Percentiles rank a stretch among this genome's conserved stretches.
Evolutionary conservation across 2,113 vertebrate genomes (phyloP).

Genomic region (Chascanopsetta lugubris): DNA sequence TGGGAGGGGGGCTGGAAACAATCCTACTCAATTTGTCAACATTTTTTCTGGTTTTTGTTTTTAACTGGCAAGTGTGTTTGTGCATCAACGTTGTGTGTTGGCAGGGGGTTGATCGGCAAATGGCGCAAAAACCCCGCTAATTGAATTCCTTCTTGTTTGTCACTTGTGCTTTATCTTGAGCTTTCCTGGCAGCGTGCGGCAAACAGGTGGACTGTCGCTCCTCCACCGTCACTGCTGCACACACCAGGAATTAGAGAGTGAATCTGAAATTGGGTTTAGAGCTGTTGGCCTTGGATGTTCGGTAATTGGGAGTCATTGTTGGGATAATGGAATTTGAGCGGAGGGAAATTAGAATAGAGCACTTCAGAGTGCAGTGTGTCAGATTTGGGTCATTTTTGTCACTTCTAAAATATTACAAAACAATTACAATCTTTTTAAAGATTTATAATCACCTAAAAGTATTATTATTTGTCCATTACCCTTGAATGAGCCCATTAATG

Average conservation of each 20-base stretch:
- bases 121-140: slow-evolving; percentile 57
- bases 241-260: slow-evolving; percentile 61
- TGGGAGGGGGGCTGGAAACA: slow-evolving; percentile 17
- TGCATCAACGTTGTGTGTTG: slow-evolving; percentile 37
- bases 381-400: too few relatives aligned
- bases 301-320: slow-evolving; percentile 76
- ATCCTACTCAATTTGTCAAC: slow-evolving; percentile 40
- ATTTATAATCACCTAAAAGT: too few relatives aligned
- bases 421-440: too few relatives aligned
- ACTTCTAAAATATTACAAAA: too few relatives aligned
- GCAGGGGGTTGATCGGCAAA: slow-evolving; percentile 62
- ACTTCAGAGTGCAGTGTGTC: too few relatives aligned
- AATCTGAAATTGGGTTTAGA: slow-evolving; percentile 67
- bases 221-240: slow-evolving; percentile 41
- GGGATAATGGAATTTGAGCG: slow-evolving; percentile 68
- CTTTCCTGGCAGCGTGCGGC: slow-evolving; percentile 65
- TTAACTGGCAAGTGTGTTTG: slow-evolving; percentile 26
- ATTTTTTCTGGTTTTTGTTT: slow-evolving; percentile 34
- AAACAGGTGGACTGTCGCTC: slow-evolving; percentile 74
- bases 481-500: too few relatives aligned
- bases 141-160: slow-evolving; percentile 74
- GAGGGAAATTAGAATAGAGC: slow-evolving; percentile 34
- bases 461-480: too few relatives aligned
- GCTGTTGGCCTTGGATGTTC: slow-evolving; percentile 51
- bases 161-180: slow-evolving; percentile 63